Conservation (phyloP, 2,113 vertebrate species). For the Prinia subflava region DNA sequence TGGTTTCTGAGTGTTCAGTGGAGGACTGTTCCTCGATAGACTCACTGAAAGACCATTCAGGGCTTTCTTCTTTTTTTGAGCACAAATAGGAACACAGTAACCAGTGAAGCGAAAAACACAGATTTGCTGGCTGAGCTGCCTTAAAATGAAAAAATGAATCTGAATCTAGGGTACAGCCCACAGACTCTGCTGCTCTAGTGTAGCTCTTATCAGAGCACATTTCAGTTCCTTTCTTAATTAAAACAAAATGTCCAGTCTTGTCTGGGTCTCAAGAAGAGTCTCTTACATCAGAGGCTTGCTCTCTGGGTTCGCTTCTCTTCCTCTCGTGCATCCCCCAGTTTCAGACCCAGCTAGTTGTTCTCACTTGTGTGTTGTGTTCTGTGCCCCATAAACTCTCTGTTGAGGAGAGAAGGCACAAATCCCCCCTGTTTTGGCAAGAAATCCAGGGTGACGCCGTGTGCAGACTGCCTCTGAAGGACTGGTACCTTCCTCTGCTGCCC, state of each 20-base stretch:
- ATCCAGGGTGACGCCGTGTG: background rate
- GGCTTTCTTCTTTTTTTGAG: background rate
- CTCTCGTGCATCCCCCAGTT: background rate
- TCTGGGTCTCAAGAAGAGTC: background rate
- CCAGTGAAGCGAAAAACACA: background rate
- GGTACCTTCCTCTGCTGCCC: background rate
- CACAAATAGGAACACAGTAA: background rate
- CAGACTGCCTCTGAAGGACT: background rate
- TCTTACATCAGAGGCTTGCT: background rate
- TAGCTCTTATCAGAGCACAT: background rate
- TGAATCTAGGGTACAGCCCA: background rate
- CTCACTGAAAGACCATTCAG: background rate
- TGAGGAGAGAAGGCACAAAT: fast-evolving
- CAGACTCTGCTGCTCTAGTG: background rate
- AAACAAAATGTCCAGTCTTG: background rate
- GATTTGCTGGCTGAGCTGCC: constrained; percentile 7
- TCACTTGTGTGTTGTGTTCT: background rate
- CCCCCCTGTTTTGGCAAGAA: background rate
- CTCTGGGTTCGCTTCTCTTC: background rate
- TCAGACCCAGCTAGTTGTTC: background rate
- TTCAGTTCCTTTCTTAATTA: background rate
- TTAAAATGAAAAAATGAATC: background rate
- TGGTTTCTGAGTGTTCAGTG: background rate
- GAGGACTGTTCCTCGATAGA: background rate
- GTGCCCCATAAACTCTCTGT: background rate